Evolutionary conservation across 2,888 invertebrate genomes (phyloP).

Genomic region (Phymatocera aterrima): DNA sequence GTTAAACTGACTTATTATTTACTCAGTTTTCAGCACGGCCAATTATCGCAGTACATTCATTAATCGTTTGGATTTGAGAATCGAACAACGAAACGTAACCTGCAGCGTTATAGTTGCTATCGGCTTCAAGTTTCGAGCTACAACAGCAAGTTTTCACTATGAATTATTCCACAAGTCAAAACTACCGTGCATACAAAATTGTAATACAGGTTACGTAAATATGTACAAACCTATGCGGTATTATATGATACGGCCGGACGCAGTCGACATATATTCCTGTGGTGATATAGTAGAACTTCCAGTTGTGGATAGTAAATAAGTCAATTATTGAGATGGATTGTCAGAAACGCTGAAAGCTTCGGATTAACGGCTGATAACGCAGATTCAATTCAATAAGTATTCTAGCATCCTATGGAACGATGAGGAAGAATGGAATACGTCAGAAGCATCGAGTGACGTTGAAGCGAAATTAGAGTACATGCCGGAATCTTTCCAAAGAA

Average conservation of each 20-base stretch:
- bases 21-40: not conserved
- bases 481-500: too few species aligned
- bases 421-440: not conserved
- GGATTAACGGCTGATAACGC: too few species aligned
- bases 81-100: not conserved
- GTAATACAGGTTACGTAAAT: not conserved
- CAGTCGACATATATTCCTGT: not conserved
- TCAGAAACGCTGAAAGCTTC: not conserved
- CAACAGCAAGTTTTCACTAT: not conserved
- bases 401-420: too few species aligned
- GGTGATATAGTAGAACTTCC: not conserved
- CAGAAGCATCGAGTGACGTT: not conserved
- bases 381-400: too few species aligned
- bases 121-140: not conserved
- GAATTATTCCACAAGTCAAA: not conserved
- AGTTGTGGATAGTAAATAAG: not conserved
- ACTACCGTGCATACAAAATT: not conserved
- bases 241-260: not conserved
- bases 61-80: not conserved
- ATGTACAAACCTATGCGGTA: not conserved
- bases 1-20: not conserved
- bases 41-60: not conserved
- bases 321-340: not conserved
- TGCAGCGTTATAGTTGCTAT: conserved; percentile 6
- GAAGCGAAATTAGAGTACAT: too few species aligned